Evolutionary conservation across 2,888 invertebrate genomes (phyloP), one percentile per base, ranked within the genome.

Genomic region (Lepidonotus clava): DNA sequence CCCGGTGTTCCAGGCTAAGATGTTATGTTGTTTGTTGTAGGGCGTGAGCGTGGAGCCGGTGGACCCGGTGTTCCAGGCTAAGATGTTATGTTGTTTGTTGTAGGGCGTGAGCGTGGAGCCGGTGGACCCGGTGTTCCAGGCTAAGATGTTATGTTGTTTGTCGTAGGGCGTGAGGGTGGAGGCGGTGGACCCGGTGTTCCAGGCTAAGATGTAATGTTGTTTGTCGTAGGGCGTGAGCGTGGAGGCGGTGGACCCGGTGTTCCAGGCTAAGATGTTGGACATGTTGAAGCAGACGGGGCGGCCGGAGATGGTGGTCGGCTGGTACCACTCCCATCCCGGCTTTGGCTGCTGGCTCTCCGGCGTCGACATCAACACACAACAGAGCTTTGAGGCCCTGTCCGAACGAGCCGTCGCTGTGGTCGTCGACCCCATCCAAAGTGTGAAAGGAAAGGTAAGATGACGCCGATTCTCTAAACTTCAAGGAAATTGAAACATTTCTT

Each of bases 131-230:
- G 99, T 99, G 46, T 99, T 99, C 94, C 99, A 99, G 88, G 98
- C 98, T 5, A 99, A 99, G 95, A 99, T 99, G 99, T 97, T 99
- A n/a, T n/a, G n/a, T n/a, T n/a, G n/a, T n/a, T n/a, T n/a, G n/a
- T n/a, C n/a, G 83, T 90, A 95, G 95, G 99, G 99, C 85, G 99
- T 99, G 0, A 99, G 99, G 92, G 99, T 99, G 38, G 99, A 99
- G 95, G 99, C 99, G 21, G 99, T 99, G 14, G 99, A 99, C 95
- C 99, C 99, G 61, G 99, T 99, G 46, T 99, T 99, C 94, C 99
- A 99, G 88, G 98, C 98, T 5, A 99, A 99, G 95, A 99, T 99
- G 99, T 97, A n/a, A n/a, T n/a, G n/a, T n/a, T n/a, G n/a, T n/a
- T n/a, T n/a, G n/a, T n/a, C n/a, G 83, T 90, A 95, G 95, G 99